phyloP scores from a whole-genome alignment of 2,888 invertebrate species.

The Acholoe squamosa region DNA sequence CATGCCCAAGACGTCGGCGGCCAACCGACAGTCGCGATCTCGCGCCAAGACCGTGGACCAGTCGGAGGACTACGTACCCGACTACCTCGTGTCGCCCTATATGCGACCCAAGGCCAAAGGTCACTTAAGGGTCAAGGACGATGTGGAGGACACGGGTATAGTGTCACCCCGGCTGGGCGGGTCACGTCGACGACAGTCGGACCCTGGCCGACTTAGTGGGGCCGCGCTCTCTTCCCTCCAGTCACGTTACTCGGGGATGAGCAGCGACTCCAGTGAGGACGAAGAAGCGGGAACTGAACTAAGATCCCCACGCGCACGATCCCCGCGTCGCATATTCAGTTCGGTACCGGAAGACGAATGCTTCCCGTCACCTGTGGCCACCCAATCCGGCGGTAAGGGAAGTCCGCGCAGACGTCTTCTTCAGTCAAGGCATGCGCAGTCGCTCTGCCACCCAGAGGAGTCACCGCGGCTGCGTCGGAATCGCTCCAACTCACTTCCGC shows the following conservation, averaged over 20 bases:
- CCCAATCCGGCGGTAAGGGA: not conserved
- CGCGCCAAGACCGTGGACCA: constrained; percentile 33
- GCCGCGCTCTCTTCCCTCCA: constrained; percentile 32
- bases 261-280: constrained; percentile 59
- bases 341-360: constrained; percentile 59
- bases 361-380: not conserved
- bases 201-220: constrained; percentile 52
- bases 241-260: not conserved
- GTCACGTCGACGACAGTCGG: constrained; percentile 51
- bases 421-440: constrained; percentile 57
- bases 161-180: constrained; percentile 35
- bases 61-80: constrained; percentile 55
- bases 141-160: constrained; percentile 55
- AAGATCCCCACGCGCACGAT: constrained; percentile 56
- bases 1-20: not conserved
- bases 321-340: constrained; percentile 56
- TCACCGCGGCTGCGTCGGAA: constrained; percentile 50
- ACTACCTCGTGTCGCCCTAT: constrained; percentile 54
- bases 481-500: constrained; percentile 65
- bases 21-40: constrained; percentile 15
- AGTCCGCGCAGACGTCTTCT: constrained; percentile 59
- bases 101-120: constrained; percentile 49
- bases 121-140: constrained; percentile 46
- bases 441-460: constrained; percentile 55
- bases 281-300: constrained; percentile 44